phyloP scores from a whole-genome alignment of 2,113 vertebrate genomes.

The Proterorhinus semilunaris region DNA sequence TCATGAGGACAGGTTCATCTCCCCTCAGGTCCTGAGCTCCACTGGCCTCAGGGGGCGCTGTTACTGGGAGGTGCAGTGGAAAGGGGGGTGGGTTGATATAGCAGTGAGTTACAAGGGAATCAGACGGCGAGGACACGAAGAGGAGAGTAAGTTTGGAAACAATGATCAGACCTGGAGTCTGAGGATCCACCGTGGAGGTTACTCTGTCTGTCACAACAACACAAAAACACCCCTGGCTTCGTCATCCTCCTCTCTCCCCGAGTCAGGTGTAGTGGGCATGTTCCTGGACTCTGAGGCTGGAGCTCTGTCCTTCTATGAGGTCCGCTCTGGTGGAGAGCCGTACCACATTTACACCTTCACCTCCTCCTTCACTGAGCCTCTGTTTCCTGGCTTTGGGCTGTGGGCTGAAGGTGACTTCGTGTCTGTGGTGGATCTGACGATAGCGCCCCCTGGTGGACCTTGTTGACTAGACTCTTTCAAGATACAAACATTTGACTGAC shows the following conservation, averaged over 20 bases:
- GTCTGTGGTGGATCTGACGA: background rate
- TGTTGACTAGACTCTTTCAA: background rate
- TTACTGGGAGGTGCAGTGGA: background rate
- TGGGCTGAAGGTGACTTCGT: background rate
- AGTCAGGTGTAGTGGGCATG: background rate
- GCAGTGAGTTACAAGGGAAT: background rate
- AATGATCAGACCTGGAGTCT: background rate
- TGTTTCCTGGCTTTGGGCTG: background rate
- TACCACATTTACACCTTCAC: background rate
- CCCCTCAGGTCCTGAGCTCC: background rate
- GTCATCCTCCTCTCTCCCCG: background rate
- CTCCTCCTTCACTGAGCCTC: background rate
- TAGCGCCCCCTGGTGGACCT: background rate
- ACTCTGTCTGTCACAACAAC: no score
- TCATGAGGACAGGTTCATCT: background rate
- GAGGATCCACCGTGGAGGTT: no score
- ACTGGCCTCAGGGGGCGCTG: background rate
- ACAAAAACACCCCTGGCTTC: no score
- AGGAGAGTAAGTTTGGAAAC: background rate
- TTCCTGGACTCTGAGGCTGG: background rate
- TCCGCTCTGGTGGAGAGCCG: background rate
- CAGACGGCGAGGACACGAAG: background rate
- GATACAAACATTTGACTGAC: background rate
- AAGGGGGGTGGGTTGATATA: background rate
- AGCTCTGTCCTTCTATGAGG: background rate